These are phyloP conservation scores for Trematocara zebra DNA, from an alignment of 2,113 vertebrate genomes.

Conservation along the genomic window DNA sequence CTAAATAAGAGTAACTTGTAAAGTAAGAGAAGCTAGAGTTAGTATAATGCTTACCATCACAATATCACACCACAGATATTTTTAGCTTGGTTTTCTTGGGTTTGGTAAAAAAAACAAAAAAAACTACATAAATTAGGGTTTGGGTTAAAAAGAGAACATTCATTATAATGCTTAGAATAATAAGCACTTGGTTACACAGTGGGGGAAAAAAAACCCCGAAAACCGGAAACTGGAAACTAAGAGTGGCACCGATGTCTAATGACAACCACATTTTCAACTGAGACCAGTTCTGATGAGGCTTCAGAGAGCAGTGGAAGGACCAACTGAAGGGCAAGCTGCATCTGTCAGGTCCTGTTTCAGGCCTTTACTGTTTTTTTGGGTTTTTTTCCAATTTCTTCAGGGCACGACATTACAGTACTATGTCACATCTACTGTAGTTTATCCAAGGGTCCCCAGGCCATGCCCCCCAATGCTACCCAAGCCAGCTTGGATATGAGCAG, in stretches of 20 bases:
- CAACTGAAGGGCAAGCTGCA: neutral
- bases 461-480: neutral
- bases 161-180: neutral
- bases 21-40: neutral
- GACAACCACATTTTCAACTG: neutral
- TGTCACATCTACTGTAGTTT: neutral
- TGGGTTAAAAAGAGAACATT: neutral
- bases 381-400: neutral
- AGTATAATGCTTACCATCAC: neutral
- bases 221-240: neutral
- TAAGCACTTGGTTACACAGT: neutral
- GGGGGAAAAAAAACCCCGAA: fast-evolving
- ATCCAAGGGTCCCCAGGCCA: neutral
- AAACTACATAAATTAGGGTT: neutral
- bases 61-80: neutral
- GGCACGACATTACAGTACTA: neutral
- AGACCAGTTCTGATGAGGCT: neutral
- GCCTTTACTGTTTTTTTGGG: neutral
- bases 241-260: neutral
- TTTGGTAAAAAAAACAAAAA: neutral
- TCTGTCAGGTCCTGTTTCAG: neutral
- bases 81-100: neutral
- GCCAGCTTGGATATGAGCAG: neutral
- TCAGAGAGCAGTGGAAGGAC: neutral
- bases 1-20: neutral